Conservation (phyloP, 2,797 vertebrate species). For the Streptopelia turtur region DNA sequence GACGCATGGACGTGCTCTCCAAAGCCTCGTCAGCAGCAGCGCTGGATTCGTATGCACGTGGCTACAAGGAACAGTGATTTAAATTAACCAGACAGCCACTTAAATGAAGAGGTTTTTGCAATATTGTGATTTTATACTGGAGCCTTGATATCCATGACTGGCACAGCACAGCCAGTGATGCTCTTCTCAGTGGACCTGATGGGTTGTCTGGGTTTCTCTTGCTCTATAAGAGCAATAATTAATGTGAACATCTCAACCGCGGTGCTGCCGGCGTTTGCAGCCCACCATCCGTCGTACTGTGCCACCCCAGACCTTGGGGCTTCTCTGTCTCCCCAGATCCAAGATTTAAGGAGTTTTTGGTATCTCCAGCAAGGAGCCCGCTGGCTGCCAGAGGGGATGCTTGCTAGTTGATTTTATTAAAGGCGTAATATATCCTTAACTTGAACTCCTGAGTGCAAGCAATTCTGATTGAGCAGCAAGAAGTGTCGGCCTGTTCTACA, state of each 20-base stretch:
- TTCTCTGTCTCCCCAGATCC: background rate
- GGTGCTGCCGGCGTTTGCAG: background rate
- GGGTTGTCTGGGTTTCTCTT: background rate
- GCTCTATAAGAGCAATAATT: background rate
- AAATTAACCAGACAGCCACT: background rate
- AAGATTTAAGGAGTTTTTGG: background rate
- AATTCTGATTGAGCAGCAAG: background rate
- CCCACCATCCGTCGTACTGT: background rate
- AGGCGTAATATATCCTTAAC: background rate
- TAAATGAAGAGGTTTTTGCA: background rate
- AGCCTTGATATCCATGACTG: background rate
- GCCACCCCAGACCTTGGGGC: background rate
- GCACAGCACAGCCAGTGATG: background rate
- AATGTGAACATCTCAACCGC: background rate
- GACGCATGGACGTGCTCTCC: background rate
- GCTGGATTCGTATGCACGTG: background rate
- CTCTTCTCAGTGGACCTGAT: background rate
- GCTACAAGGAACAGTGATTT: background rate
- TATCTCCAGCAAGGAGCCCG: background rate
- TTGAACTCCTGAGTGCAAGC: background rate
- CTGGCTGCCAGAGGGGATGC: background rate
- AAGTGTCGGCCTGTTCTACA: background rate
- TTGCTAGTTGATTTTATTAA: background rate
- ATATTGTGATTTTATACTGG: background rate
- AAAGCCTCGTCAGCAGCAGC: background rate